Conservation (phyloP, 2,888 invertebrate species). For the Ditylenchus weischeri region DNA sequence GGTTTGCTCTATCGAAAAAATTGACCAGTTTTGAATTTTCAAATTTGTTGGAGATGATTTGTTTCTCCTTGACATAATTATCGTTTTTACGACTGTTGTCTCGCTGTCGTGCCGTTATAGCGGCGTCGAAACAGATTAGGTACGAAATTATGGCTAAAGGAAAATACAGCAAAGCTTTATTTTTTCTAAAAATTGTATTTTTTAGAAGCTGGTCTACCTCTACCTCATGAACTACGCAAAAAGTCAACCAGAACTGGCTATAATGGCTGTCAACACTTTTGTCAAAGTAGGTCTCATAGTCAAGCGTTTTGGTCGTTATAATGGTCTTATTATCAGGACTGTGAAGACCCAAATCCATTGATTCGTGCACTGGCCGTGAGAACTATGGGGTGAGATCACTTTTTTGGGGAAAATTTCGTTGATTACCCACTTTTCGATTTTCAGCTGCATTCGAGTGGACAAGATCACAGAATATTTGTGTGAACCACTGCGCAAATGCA, state of each 20-base stretch:
- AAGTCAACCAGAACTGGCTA: constrained; percentile 99
- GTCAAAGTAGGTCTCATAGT: constrained; percentile 71
- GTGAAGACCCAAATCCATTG: constrained; percentile 97
- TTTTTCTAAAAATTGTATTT: too few species aligned
- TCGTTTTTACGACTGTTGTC: too few species aligned
- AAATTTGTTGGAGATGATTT: too few species aligned
- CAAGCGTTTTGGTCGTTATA: too few species aligned
- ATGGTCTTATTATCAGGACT: constrained; percentile 71
- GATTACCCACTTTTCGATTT: background rate
- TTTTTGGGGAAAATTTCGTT: background rate
- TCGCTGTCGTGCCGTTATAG: too few species aligned
- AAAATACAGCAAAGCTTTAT: too few species aligned
- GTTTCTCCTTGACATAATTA: too few species aligned
- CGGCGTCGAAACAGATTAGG: too few species aligned
- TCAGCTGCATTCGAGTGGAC: constrained; percentile 86
- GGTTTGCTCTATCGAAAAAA: too few species aligned
- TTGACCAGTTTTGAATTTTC: too few species aligned
- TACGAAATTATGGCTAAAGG: too few species aligned
- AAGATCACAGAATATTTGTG: constrained; percentile 99
- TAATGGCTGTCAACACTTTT: constrained; percentile 99
- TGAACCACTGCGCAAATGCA: constrained; percentile 82
- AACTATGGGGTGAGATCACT: constrained; percentile 76
- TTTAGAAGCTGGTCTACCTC: constrained; percentile 83
- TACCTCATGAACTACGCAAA: constrained; percentile 99
- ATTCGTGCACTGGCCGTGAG: constrained; percentile 95